Conservation (phyloP, 2,888 invertebrate species). For the Microctonus brassicae region DNA sequence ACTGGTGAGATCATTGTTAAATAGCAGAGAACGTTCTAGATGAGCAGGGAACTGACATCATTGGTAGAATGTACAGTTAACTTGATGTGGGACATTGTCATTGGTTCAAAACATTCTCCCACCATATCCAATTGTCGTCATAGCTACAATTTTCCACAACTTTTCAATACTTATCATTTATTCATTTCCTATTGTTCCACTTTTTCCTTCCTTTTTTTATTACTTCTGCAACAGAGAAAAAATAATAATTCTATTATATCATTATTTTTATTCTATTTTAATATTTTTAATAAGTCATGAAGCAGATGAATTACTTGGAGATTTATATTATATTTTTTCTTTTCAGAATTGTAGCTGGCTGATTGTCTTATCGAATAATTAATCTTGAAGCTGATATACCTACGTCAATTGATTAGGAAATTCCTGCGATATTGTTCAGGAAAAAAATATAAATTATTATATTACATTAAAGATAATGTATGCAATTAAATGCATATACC, state of each 20-base stretch:
- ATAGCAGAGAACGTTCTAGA: slow-evolving; percentile 26
- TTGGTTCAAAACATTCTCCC: slow-evolving; percentile 1
- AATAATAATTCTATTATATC: background rate
- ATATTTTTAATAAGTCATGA: too few relatives aligned
- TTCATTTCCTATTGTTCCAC: slow-evolving; percentile 39
- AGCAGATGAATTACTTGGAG: too few relatives aligned
- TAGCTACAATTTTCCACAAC: slow-evolving; percentile 22
- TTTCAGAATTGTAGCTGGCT: too few relatives aligned
- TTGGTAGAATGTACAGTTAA: background rate
- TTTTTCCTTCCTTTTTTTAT: background rate
- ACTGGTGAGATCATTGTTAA: background rate
- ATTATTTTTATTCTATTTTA: background rate
- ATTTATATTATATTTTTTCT: too few relatives aligned
- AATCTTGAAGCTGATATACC: too few relatives aligned
- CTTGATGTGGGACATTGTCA: slow-evolving; percentile 14
- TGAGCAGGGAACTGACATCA: background rate
- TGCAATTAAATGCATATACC: too few relatives aligned
- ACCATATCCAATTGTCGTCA: slow-evolving; percentile 19
- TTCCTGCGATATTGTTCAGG: too few relatives aligned
- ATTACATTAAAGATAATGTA: too few relatives aligned
- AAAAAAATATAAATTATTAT: too few relatives aligned
- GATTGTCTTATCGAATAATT: too few relatives aligned
- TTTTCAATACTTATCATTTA: slow-evolving; percentile 29
- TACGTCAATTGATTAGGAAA: too few relatives aligned
- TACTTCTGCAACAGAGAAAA: background rate